Conservation (phyloP, 1,140 invertebrate species). For the Bombus superbus region DNA sequence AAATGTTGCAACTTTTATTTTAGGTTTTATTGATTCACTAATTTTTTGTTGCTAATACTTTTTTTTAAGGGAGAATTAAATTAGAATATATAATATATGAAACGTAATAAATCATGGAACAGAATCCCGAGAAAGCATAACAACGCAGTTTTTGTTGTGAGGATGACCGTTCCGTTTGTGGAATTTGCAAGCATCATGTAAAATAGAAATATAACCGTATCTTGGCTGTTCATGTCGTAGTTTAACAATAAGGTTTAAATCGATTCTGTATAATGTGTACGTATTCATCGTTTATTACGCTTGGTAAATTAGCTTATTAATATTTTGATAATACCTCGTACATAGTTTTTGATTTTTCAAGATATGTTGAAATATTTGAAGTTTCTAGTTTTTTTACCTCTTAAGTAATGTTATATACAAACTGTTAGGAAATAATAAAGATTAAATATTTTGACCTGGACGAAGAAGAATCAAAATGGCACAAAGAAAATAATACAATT, state of each 20-base stretch:
- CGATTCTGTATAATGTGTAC: neutral
- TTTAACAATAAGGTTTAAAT: slow-evolving; percentile 16
- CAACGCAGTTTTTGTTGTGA: neutral
- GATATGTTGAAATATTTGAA: neutral
- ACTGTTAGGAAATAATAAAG: neutral
- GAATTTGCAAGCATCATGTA: slow-evolving; percentile 32
- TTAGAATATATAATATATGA: too few relatives aligned
- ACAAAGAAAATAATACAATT: neutral
- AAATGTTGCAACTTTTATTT: neutral
- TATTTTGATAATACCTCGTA: neutral
- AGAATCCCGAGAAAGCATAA: neutral
- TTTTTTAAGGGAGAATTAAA: too few relatives aligned
- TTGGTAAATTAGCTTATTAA: neutral
- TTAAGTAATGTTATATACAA: neutral
- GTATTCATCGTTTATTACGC: neutral
- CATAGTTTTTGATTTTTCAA: neutral
- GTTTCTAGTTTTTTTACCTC: neutral
- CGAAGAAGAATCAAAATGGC: neutral
- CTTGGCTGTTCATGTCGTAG: neutral
- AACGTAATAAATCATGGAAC: neutral
- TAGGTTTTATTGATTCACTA: neutral
- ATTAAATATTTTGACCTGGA: neutral
- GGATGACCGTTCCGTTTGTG: neutral
- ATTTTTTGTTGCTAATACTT: neutral
- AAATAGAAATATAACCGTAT: slow-evolving; percentile 27